Evolutionary conservation across 2,888 invertebrate species (phyloP), one percentile per base, ranked within the genome.

Genomic region (Microdon myrmicae): DNA sequence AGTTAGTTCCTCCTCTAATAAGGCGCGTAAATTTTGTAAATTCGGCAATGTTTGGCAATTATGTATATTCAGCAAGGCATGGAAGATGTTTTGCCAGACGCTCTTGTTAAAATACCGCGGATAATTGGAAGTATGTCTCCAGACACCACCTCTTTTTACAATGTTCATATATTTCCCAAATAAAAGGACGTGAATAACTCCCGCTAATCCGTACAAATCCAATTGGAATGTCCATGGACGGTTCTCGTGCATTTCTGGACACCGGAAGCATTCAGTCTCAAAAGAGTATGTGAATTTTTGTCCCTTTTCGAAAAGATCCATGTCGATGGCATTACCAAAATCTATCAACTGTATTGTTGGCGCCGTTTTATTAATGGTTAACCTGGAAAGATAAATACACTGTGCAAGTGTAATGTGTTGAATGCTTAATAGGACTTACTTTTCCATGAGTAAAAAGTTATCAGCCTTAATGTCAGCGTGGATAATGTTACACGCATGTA

Each of bases 401-500:
- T n/a, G n/a, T n/a, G n/a, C n/a, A n/a, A n/a, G n/a, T n/a, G n/a
- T n/a, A n/a, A n/a, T n/a, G n/a, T n/a, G n/a, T n/a, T 8, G 10
- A 5, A 1, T 10, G 10, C 12, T 7, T 6, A 32, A 20, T 14
- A 23, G 39, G 70, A 84, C 86, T 84, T 82, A 89, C 88, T 86
- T 82, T 75, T 85, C 84, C 84, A 86, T 87, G 3, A 96, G 78
- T 67, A 96, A 81, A 77, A 96, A 90, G 81, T 97, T 97, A 76
- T 97, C 97, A 0, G 96, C 94, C 77, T 97, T 97, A 45, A 97
- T 87, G 75, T 97, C 97, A 0, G 91, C 96, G 75, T 97, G 97
- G 69, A 97, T 94, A 64, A 97, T 94, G 74, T 89, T 85, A 68
- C 90, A 88, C 71, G 88, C 86, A 76, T 96, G 96, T 70, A 97